Percentiles rank a stretch among this genome's conserved stretches.
Conservation (phyloP, 1,140 invertebrate species). For the Drosophila tsacasi region DNA sequence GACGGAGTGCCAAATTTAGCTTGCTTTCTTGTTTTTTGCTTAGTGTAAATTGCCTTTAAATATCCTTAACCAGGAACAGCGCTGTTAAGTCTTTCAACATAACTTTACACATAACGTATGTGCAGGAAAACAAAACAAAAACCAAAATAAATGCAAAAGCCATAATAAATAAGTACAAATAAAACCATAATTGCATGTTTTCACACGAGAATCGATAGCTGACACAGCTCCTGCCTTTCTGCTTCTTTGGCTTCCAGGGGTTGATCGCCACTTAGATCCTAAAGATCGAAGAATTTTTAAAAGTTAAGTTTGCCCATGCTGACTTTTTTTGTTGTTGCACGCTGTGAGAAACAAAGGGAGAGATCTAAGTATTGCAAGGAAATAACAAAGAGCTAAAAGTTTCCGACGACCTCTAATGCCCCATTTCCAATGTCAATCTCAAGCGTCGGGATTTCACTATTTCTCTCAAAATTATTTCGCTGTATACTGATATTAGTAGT, state of each 20-base stretch:
- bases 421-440: neutral
- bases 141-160: conserved; percentile 22
- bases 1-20: too few species aligned
- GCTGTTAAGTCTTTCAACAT: neutral
- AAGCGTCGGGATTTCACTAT: too few species aligned
- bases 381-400: conserved; percentile 35
- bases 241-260: conserved; percentile 23
- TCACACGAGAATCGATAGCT: conserved; percentile 77
- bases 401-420: neutral
- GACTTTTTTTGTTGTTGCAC: conserved; percentile 33
- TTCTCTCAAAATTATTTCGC: neutral
- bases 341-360: conserved; percentile 47
- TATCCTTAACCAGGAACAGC: neutral
- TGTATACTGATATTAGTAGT: neutral
- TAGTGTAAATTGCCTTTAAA: neutral
- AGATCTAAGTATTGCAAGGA: conserved; percentile 46
- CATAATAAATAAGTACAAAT: conserved; percentile 57
- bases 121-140: conserved; percentile 19
- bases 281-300: conserved; percentile 40
- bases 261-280: conserved; percentile 29
- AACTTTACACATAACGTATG: neutral
- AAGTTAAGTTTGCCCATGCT: conserved; percentile 30
- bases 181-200: conserved; percentile 81
- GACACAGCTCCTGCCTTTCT: neutral
- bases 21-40: neutral